Evolutionary conservation across 2,113 vertebrate species (phyloP).

Genomic region (Neofelis nebulosa): DNA sequence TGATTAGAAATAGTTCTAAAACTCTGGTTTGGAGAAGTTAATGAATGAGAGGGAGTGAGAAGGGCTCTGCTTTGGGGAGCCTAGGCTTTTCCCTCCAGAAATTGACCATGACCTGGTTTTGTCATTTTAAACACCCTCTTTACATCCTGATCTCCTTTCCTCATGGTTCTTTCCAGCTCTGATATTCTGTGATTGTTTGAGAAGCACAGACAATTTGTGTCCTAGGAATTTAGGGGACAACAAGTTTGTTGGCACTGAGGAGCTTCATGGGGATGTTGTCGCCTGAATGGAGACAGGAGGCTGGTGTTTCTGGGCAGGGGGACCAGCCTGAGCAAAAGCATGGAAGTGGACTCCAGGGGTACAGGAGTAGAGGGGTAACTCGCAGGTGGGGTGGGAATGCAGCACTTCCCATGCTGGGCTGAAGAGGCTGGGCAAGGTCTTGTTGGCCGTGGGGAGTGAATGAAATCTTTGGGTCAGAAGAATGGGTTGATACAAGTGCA

Average conservation of each 20-base stretch:
- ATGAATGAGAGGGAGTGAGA: not conserved
- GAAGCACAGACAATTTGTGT: not conserved
- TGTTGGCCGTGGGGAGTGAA: not conserved
- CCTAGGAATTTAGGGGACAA: not conserved
- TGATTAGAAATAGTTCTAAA: not conserved
- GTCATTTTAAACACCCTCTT: not conserved
- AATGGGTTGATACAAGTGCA: not conserved
- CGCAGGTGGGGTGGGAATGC: no score
- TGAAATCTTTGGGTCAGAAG: not conserved
- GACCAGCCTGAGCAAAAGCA: not conserved
- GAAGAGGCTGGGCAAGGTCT: not conserved
- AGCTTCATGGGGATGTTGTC: not conserved
- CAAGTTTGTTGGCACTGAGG: not conserved
- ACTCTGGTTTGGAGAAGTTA: not conserved
- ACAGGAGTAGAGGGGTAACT: not conserved
- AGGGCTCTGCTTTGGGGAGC: not conserved
- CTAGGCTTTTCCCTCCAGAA: not conserved
- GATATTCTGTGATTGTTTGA: not conserved
- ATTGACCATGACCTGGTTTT: not conserved
- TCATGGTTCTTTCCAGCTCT: not conserved
- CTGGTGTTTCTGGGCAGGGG: not conserved
- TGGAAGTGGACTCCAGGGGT: not conserved
- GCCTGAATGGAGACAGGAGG: not conserved
- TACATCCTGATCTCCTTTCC: not conserved
- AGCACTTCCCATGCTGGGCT: not conserved